Percentiles rank a stretch among this genome's conserved stretches.
These are phyloP conservation scores for Ophion costatus DNA, from an alignment of 2,888 invertebrate species.

Conservation along the genomic window DNA sequence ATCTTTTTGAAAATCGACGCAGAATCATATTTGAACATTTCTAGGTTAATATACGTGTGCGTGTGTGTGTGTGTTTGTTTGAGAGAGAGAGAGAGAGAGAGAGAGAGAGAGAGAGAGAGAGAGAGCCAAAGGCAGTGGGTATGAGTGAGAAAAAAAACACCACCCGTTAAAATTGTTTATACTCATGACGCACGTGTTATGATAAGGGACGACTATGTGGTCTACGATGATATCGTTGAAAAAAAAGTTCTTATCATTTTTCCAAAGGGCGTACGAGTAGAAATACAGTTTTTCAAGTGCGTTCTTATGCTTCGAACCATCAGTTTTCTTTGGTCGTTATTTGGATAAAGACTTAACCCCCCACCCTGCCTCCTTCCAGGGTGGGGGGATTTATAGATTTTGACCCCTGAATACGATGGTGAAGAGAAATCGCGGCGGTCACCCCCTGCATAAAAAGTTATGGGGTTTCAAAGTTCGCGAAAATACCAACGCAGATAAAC, in stretches of 20 bases:
- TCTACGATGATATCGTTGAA: constrained; percentile 29
- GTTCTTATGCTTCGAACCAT: neutral
- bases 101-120: too few species aligned
- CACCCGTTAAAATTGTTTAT: constrained; percentile 47
- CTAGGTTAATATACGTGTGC: too few species aligned
- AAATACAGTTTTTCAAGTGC: neutral
- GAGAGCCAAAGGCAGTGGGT: neutral
- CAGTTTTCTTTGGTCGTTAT: too few species aligned
- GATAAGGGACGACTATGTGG: constrained; percentile 46
- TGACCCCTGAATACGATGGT: too few species aligned
- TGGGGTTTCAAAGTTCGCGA: too few species aligned
- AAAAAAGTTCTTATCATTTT: constrained; percentile 13
- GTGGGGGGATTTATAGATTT: too few species aligned
- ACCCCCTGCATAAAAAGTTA: too few species aligned
- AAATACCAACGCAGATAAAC: too few species aligned
- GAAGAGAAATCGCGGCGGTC: too few species aligned
- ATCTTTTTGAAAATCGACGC: constrained; percentile 17
- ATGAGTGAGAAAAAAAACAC: constrained; percentile 16
- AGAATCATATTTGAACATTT: neutral
- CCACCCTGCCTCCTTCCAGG: too few species aligned
- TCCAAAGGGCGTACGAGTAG: neutral
- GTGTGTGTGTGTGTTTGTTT: too few species aligned
- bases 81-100: neutral
- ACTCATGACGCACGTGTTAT: constrained; percentile 38
- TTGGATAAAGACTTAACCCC: too few species aligned